Evolutionary conservation across 1,140 invertebrate species (phyloP).

Genomic region (Macrostomum lignano): DNA sequence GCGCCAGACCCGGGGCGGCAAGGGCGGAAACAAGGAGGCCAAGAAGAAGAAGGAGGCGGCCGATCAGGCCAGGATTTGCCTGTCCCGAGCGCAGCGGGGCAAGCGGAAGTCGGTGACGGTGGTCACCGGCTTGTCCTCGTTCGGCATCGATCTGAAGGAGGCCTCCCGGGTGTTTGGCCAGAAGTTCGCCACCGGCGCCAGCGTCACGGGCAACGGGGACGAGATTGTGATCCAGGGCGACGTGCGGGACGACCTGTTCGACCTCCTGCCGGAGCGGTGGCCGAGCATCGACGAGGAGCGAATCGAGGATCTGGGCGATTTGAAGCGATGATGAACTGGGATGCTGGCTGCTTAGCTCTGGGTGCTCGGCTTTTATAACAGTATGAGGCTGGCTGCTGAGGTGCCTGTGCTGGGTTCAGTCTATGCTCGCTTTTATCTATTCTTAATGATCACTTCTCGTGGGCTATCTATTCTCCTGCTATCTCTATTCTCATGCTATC

Average conservation of each 20-base stretch:
- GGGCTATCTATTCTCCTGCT: too few relatives aligned
- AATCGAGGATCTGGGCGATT: slow-evolving; percentile 33
- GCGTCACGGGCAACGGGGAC: slow-evolving; percentile 85
- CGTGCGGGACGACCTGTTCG: slow-evolving; percentile 77
- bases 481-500: too few relatives aligned
- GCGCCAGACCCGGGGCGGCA: slow-evolving; percentile 48
- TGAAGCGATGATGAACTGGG: slow-evolving; percentile 30
- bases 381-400: too few relatives aligned
- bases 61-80: slow-evolving; percentile 40
- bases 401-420: too few relatives aligned
- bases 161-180: slow-evolving; percentile 89
- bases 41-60: slow-evolving; percentile 51
- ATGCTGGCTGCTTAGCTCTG: too few relatives aligned
- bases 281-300: slow-evolving; percentile 40
- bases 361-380: too few relatives aligned
- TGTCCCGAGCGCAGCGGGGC: slow-evolving; percentile 66
- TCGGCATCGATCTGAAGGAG: slow-evolving; percentile 84
- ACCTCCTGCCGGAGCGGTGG: slow-evolving; percentile 90
- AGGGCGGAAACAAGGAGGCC: too few relatives aligned
- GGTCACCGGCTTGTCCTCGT: slow-evolving; percentile 41
- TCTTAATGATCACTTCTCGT: too few relatives aligned
- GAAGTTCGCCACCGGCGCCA: slow-evolving; percentile 90
- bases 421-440: too few relatives aligned
- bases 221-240: slow-evolving; percentile 87
- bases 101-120: slow-evolving; percentile 92